Conservation (phyloP, 2,888 invertebrate genomes). For the Acleris holmiana region DNA sequence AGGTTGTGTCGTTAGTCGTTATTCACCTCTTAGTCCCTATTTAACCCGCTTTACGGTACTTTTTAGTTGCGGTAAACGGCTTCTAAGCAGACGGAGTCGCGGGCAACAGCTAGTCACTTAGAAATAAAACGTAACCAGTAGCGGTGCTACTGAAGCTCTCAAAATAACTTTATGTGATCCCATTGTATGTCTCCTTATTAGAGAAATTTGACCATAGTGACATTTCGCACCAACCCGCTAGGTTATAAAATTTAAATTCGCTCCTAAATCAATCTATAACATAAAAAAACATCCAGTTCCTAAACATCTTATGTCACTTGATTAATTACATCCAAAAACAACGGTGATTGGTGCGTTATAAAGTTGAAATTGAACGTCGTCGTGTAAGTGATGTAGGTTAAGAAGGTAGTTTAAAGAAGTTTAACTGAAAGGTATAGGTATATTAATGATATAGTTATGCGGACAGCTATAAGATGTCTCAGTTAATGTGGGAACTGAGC, state of each 20-base stretch:
- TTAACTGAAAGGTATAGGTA: not conserved
- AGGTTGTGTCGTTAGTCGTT: no score
- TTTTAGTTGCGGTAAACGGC: no score
- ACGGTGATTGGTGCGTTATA: no score
- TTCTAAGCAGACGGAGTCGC: no score
- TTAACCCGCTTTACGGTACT: no score
- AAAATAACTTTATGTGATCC: not conserved
- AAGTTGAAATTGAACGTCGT: no score
- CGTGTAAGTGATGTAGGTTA: no score
- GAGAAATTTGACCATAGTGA: not conserved
- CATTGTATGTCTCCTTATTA: conserved; percentile 9
- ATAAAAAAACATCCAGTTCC: not conserved
- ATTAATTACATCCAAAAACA: no score
- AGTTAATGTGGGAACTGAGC: conserved; percentile 64
- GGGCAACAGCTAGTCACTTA: no score
- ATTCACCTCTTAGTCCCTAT: no score
- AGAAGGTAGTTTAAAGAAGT: not conserved
- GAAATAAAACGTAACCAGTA: not conserved
- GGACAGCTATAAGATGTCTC: conserved; percentile 54
- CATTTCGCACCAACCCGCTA: conserved; percentile 12
- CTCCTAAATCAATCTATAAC: conserved; percentile 13
- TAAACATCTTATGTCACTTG: no score
- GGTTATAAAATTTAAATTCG: conserved; percentile 17
- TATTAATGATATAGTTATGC: conserved; percentile 21
- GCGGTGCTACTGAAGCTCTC: not conserved